Evolutionary conservation across 2,797 vertebrate species (phyloP), one percentile per base, ranked within the genome.

Genomic region (Gorsachius magnificus): DNA sequence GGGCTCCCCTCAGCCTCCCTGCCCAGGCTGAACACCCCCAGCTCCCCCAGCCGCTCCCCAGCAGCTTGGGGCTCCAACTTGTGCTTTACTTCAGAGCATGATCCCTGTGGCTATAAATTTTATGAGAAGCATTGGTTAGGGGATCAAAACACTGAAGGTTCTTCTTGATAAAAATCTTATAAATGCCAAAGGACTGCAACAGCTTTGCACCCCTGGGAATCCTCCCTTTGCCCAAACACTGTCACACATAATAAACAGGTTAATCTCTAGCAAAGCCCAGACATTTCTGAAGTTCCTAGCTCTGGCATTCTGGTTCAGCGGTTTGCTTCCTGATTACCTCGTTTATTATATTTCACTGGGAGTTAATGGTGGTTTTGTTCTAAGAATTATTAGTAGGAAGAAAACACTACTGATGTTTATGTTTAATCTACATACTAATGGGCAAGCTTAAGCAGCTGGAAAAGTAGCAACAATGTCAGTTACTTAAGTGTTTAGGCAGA

Each of bases 321-420:
- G n/a, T 82, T 94, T 90, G 24, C 60, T 93, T 95, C 93, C 88
- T 95, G 84, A 95, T 94, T 93, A 31, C 92, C 63, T 79, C 1
- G 0, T 72, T 94, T 69, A 63, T 89, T 69, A 48, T 50, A 31
- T 56, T 88, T 81, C 53, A 82, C 61, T 78, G 0, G 0, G 64
- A 90, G 83, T 72, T 94, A 96, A 96, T 93, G 86, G 43, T 10
- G 56, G 38, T 82, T 96, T 79, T 96, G 74, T 92, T 87, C 92
- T 74, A 43, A 60, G 88, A 82, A 82, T 89, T 95, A 70, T 89
- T 90, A 0, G 0, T 35, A 79, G 74, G 43, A 76, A 81, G 51
- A 82, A 93, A 82, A 89, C 83, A 58, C 87, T 75, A 43, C 50
- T 3, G 11, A 31, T 46, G 69, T 75, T 88, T 87, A 46, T 63